Evolutionary conservation across 2,113 vertebrate genomes (phyloP).

Genomic region (mouse (Mus musculus)): GRCm39 chrX:125205001-125205500

Average conservation of each 20-base stretch:
- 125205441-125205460: conserved; percentile 65
- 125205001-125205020: background rate
- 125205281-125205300: background rate
- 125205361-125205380: conserved; percentile 48
- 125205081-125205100: background rate
- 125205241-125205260: background rate
- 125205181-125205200: background rate
- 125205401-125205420: conserved; percentile 69
- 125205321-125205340: background rate
- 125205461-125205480: conserved; percentile 33
- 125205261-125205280: background rate
- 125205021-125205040: background rate
- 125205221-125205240: background rate
- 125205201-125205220: background rate
- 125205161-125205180: background rate
- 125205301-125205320: background rate
- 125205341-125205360: background rate
- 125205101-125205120: background rate
- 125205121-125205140: background rate
- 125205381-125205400: conserved; percentile 68
- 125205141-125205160: background rate
- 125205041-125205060: background rate
- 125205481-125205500: conserved; percentile 66
- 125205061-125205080: background rate
- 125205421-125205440: conserved; percentile 66